Conservation (phyloP, 53 echinoderm and acorn worm genomes). For the Actinopyga echinites region DNA sequence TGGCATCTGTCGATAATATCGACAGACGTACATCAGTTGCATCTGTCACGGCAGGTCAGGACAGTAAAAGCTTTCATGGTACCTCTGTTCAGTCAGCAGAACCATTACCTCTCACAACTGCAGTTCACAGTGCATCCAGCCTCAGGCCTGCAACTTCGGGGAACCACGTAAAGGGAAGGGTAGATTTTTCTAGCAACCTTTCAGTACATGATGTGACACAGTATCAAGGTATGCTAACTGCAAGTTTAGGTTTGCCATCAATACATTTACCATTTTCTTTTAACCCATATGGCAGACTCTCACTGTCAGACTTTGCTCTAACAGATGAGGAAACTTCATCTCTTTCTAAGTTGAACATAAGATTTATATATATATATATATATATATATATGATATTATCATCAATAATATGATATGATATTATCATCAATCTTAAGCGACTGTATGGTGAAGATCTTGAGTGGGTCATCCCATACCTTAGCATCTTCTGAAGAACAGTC, state of each 20-base stretch:
- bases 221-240: too few relatives aligned
- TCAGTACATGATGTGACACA: too few relatives aligned
- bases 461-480: too few relatives aligned
- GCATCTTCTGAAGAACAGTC: too few relatives aligned
- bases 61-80: conserved; percentile 10
- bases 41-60: conserved; percentile 19
- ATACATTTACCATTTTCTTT: too few relatives aligned
- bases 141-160: neutral
- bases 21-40: conserved; percentile 16
- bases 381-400: too few relatives aligned
- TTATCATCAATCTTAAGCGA: too few relatives aligned
- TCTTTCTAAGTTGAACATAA: neutral
- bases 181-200: too few relatives aligned
- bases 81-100: conserved; percentile 26
- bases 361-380: neutral
- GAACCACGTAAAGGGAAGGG: neutral
- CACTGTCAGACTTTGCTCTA: neutral
- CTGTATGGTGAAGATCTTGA: too few relatives aligned
- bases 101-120: conserved; percentile 1
- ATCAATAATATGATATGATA: too few relatives aligned
- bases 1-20: conserved; percentile 39
- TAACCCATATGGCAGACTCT: neutral
- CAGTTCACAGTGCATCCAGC: neutral
- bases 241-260: too few relatives aligned
- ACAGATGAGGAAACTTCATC: neutral